A percentile compares a stretch with the other conserved stretches of the same genome.
These are phyloP conservation scores for Drosophila birchii DNA, from an alignment of 2,888 invertebrate species.

Conservation along the genomic window DNA sequence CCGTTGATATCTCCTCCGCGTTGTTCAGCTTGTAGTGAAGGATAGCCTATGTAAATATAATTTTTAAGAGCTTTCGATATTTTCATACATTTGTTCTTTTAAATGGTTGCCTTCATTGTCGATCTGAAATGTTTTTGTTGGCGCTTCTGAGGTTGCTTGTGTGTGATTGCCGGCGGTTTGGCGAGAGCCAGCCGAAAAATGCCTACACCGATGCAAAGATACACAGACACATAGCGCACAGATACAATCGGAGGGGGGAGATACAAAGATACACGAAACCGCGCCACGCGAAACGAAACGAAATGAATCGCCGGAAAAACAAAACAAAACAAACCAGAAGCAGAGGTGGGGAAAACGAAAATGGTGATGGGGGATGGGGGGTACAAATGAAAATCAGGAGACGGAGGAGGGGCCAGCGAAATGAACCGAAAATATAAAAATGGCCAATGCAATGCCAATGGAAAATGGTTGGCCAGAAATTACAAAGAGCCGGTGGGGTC, in stretches of 20 bases:
- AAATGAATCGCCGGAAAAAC: slow-evolving; percentile 25
- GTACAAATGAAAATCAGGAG: slow-evolving; percentile 4
- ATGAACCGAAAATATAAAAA: slow-evolving; percentile 72
- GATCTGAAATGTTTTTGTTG: slow-evolving; percentile 32
- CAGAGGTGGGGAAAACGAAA: slow-evolving; percentile 23
- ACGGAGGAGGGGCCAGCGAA: slow-evolving; percentile 46
- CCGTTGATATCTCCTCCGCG: too few species aligned
- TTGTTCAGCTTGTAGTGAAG: too few species aligned
- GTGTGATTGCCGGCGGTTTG: slow-evolving; percentile 68
- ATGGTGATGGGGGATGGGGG: slow-evolving; percentile 4
- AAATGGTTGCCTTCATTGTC: slow-evolving; percentile 27
- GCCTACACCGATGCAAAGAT: slow-evolving; percentile 37
- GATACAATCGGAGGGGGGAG: slow-evolving; percentile 11
- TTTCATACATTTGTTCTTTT: slow-evolving; percentile 13
- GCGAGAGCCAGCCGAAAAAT: slow-evolving; percentile 51
- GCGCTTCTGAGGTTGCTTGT: slow-evolving; percentile 70
- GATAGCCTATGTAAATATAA: background rate
- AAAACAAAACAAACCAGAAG: slow-evolving; percentile 27
- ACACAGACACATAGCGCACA: slow-evolving; percentile 12
- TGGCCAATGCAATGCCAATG: slow-evolving; percentile 71
- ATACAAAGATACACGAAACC: slow-evolving; percentile 58
- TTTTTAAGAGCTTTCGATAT: background rate
- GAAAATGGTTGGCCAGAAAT: slow-evolving; percentile 76
- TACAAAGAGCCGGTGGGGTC: slow-evolving; percentile 62
- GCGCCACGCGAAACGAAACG: slow-evolving; percentile 53